These are phyloP conservation scores for Anthrax anthrax DNA, from an alignment of 2,888 invertebrate species.

Conservation along the genomic window DNA sequence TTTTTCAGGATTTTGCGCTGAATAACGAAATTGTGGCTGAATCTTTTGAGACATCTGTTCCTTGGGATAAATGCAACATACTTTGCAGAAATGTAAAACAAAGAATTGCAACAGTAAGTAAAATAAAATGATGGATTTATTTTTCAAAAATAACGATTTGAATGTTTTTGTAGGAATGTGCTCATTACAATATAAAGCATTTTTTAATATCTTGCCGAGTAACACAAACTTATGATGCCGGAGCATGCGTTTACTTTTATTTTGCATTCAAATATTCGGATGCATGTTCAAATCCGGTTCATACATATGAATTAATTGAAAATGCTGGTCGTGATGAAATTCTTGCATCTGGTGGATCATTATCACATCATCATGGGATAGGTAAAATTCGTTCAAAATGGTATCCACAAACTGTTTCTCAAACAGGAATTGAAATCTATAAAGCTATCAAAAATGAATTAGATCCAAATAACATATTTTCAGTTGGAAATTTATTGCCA, in stretches of 20 bases:
- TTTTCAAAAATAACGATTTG: too few relatives aligned
- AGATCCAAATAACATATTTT: slow-evolving; percentile 93
- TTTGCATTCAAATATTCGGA: slow-evolving; percentile 64
- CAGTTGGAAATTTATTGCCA: slow-evolving; percentile 57
- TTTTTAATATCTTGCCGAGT: slow-evolving; percentile 67
- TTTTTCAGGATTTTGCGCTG: slow-evolving; percentile 70
- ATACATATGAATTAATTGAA: slow-evolving; percentile 76
- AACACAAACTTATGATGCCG: slow-evolving; percentile 94
- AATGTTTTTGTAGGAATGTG: slow-evolving; percentile 41
- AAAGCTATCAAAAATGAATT: slow-evolving; percentile 70
- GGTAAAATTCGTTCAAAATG: slow-evolving; percentile 85
- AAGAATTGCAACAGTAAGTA: slow-evolving; percentile 43
- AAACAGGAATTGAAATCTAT: slow-evolving; percentile 61
- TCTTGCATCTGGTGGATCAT: slow-evolving; percentile 59
- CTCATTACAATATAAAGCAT: slow-evolving; percentile 40
- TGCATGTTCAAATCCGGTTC: slow-evolving; percentile 49
- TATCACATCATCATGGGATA: slow-evolving; percentile 95
- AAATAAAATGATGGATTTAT: not conserved
- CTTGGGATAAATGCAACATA: slow-evolving; percentile 78
- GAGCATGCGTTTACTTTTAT: slow-evolving; percentile 92
- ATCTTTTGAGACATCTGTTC: slow-evolving; percentile 97
- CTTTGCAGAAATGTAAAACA: slow-evolving; percentile 85
- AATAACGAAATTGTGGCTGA: slow-evolving; percentile 82
- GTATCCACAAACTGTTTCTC: slow-evolving; percentile 72
- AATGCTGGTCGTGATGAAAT: slow-evolving; percentile 82